Evolutionary conservation across 1,140 invertebrate species (phyloP).

Genomic region (Aethina tumida): DNA sequence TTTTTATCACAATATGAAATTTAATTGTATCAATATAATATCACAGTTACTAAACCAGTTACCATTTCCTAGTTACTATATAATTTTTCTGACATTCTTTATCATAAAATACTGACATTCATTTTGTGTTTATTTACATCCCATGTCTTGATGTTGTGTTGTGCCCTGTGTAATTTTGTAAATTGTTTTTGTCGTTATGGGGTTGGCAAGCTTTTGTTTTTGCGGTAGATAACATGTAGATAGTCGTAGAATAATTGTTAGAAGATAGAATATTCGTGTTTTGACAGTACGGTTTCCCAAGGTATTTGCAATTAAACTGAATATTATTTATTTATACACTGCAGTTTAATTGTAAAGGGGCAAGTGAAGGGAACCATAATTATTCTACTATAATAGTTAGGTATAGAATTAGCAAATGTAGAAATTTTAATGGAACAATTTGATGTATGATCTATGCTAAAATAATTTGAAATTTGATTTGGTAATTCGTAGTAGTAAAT

Average conservation of each 20-base stretch:
- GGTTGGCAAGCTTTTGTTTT: conserved; percentile 37
- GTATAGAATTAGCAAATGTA: conserved; percentile 11
- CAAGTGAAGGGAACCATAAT: neutral
- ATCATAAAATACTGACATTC: too few relatives aligned
- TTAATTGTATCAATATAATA: too few relatives aligned
- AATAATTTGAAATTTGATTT: neutral
- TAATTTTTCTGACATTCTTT: conserved; percentile 8
- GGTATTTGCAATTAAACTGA: too few relatives aligned
- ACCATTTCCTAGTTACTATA: conserved; percentile 17
- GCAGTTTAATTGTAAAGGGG: neutral
- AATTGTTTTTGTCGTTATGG: conserved; percentile 31
- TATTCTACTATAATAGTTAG: conserved; percentile 2
- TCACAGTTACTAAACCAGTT: too few relatives aligned
- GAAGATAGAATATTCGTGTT: neutral
- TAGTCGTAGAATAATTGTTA: conserved; percentile 11
- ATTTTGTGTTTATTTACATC: conserved; percentile 8
- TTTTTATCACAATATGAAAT: too few relatives aligned
- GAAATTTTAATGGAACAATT: conserved; percentile 1
- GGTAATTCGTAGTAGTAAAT: too few relatives aligned
- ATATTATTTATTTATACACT: too few relatives aligned
- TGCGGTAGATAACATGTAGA: conserved; percentile 19
- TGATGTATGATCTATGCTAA: conserved; percentile 1
- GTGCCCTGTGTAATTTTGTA: conserved; percentile 27
- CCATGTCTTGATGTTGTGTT: conserved; percentile 28
- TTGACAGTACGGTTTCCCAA: neutral